These are phyloP conservation scores for Amphimedon queenslandica DNA, from an alignment of 37 sponge, comb jelly and placozoan species.

Conservation along the genomic window DNA sequence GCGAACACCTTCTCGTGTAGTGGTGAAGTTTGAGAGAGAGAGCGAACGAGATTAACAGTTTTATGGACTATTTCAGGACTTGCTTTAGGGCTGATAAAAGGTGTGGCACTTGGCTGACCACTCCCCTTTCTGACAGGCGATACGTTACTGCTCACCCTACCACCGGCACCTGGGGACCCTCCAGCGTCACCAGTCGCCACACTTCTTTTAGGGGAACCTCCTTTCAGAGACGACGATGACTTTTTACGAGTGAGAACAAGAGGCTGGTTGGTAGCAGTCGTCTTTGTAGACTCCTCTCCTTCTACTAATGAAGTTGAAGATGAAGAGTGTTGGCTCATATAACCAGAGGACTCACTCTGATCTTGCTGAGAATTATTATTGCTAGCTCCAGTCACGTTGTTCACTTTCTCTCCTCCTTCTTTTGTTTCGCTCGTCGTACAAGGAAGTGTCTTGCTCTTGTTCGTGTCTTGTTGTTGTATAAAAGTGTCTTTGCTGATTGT, in stretches of 20 bases:
- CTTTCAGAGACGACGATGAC: neutral
- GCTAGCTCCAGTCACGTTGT: no score
- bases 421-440: no score
- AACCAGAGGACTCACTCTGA: constrained; percentile 8
- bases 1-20: neutral
- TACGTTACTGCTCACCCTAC: neutral
- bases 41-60: no score
- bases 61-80: neutral
- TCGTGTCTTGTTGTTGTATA: no score
- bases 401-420: no score
- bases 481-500: neutral
- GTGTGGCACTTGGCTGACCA: neutral
- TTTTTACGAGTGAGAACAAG: neutral
- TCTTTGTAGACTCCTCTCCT: neutral
- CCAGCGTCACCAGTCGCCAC: neutral
- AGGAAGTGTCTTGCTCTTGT: no score
- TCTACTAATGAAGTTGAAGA: neutral
- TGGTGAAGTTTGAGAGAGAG: no score
- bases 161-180: neutral
- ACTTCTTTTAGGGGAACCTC: neutral
- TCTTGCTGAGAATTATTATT: no score
- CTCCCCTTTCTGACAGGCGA: neutral
- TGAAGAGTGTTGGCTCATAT: constrained; percentile 4
- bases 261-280: neutral
- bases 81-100: neutral